A percentile compares a stretch with the other conserved stretches of the same genome.
Conservation (phyloP, 2,888 invertebrate species). For the Boloria euphrosyne region DNA sequence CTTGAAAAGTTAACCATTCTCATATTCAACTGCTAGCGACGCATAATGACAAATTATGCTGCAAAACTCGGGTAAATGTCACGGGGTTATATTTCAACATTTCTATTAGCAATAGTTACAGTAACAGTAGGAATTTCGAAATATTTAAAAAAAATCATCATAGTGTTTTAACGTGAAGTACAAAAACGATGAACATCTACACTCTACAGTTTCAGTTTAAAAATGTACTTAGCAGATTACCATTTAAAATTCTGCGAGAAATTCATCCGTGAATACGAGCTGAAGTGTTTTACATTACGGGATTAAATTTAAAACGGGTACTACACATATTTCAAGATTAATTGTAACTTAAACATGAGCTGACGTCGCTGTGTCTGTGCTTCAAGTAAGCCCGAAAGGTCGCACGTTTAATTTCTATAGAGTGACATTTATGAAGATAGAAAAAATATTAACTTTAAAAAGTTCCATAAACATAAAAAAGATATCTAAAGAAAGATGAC, state of each 20-base stretch:
- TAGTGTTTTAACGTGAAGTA: not conserved
- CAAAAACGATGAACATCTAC: no score
- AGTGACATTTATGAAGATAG: no score
- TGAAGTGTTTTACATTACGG: slow-evolving; percentile 5
- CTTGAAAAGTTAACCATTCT: slow-evolving; percentile 17
- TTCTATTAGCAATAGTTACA: slow-evolving; percentile 9
- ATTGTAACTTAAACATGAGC: slow-evolving; percentile 9
- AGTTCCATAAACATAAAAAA: no score
- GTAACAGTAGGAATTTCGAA: slow-evolving; percentile 7
- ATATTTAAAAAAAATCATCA: not conserved
- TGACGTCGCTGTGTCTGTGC: not conserved
- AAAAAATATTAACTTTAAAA: no score
- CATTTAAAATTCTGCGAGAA: slow-evolving; percentile 11
- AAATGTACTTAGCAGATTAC: slow-evolving; percentile 16
- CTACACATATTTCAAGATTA: slow-evolving; percentile 12
- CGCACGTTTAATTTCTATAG: no score
- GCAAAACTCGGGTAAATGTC: slow-evolving; percentile 18
- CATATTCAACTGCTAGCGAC: slow-evolving; percentile 30
- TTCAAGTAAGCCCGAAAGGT: no score
- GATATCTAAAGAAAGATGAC: no score
- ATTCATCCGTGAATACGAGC: slow-evolving; percentile 7
- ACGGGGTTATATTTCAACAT: slow-evolving; percentile 22
- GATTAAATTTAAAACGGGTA: slow-evolving; percentile 17
- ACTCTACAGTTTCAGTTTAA: not conserved
- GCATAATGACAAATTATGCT: slow-evolving; percentile 28